phyloP scores from a whole-genome alignment of 1,140 invertebrate genomes.

The Drosophila tani region DNA sequence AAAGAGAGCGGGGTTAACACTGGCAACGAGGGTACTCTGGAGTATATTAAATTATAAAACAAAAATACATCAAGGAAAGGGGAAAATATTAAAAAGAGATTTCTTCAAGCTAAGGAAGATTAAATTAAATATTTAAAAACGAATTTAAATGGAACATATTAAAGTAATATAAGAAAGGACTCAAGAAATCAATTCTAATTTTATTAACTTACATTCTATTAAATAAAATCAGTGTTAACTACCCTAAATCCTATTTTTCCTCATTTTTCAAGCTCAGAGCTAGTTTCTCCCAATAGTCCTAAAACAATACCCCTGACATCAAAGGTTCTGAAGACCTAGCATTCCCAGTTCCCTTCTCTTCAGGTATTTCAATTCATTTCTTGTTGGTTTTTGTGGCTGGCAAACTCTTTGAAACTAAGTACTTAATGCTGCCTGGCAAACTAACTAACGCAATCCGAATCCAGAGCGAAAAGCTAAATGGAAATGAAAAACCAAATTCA shows the following conservation, averaged over 20 bases:
- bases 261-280: not conserved
- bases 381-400: constrained; percentile 10
- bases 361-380: constrained; percentile 21
- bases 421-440: constrained; percentile 41
- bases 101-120: not conserved
- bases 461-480: constrained; percentile 44
- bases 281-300: not conserved
- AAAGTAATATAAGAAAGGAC: not conserved
- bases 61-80: not conserved
- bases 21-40: not conserved
- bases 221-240: not conserved
- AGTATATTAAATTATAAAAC: not conserved
- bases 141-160: not conserved
- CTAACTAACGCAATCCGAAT: constrained; percentile 52
- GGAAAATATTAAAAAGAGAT: too few species aligned
- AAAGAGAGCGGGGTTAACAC: not conserved
- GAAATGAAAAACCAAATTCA: constrained; percentile 75
- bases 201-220: not conserved
- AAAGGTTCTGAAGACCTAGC: not conserved
- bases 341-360: not conserved
- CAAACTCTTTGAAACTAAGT: constrained; percentile 56
- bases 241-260: too few species aligned
- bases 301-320: constrained; percentile 10
- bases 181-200: not conserved
- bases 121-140: not conserved